Evolutionary conservation across 2,113 vertebrate genomes (phyloP), one percentile per base, ranked within the genome.

Genomic region (Nannobrachium achirus): DNA sequence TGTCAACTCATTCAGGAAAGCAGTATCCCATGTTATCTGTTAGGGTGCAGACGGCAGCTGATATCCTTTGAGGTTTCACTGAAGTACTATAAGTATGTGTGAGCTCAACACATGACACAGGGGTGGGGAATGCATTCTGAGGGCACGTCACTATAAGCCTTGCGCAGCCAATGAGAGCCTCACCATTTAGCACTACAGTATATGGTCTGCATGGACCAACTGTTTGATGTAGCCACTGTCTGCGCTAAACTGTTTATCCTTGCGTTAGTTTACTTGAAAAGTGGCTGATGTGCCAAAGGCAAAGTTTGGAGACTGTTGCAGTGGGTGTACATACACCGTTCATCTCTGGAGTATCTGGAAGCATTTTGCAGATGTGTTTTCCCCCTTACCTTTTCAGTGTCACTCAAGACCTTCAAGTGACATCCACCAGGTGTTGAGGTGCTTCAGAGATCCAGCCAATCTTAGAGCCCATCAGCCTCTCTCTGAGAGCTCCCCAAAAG

Each of bases 151-250:
- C 66, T 69, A n/a, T n/a, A 38, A 40, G 71, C 66, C 70, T 71
- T 70, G 51, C 62, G 58, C 44, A 64, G 66, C 86, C 86, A 89
- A 91, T 91, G 89, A 89, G 85, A 91, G 52, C 76, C 71, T 76
- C 63, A 46, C 38, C 38, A 11, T 67, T 76, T 71, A 56, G 69
- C 75, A 49, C 56, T 57, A 40, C 18, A 56, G 66, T 71, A 33
- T 33, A 33, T 33, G 25, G 69, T 71, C 71, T 73, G 75, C 48
- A 53, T 63, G 10, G 18, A 71, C 74, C 75, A 69, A 39, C 62
- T 69, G 69, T 87, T 82, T 87, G 67, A 86, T 67, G 44, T 65
- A 55, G 71, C 46, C 68, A 62, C 56, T 69, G 38, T 76, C 64
- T 71, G 45, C 76, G 76, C 62, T 79, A 51, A 52, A 78, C 69